These are phyloP conservation scores for Zaprionus inermis DNA, from an alignment of 1,140 invertebrate species.

Conservation along the genomic window DNA sequence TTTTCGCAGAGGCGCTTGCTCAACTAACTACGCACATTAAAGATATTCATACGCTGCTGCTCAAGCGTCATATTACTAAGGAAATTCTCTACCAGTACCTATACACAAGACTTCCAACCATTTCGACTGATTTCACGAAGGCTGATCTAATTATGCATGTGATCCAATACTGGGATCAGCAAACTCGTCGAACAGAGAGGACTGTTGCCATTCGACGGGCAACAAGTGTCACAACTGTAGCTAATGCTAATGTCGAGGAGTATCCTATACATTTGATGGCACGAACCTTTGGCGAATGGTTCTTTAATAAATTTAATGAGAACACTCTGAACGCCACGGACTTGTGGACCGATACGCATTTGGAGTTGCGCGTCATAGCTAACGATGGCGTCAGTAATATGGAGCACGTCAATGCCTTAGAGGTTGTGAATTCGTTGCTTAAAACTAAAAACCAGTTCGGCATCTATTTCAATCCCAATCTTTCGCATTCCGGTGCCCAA, in stretches of 20 bases:
- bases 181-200: not conserved
- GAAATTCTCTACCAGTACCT: conserved; percentile 85
- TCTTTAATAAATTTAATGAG: conserved; percentile 86
- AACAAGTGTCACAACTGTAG: not conserved
- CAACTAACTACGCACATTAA: conserved; percentile 83
- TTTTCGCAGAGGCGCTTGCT: conserved; percentile 84
- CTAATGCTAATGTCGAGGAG: conserved; percentile 21
- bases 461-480: conserved; percentile 87
- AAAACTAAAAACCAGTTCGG: conserved; percentile 78
- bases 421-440: conserved; percentile 51
- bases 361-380: conserved; percentile 55
- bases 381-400: conserved; percentile 48
- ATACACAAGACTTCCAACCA: conserved; percentile 76
- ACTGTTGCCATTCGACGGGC: not conserved
- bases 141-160: conserved; percentile 83
- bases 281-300: conserved; percentile 87
- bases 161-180: conserved; percentile 82
- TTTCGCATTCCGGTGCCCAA: conserved; percentile 85
- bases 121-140: conserved; percentile 84
- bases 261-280: conserved; percentile 84
- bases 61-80: conserved; percentile 84
- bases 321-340: conserved; percentile 85
- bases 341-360: conserved; percentile 85
- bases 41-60: conserved; percentile 81
- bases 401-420: conserved; percentile 27